Conservation (phyloP, 37 sponge, comb jelly and placozoan species). For the Agelas oroides region DNA sequence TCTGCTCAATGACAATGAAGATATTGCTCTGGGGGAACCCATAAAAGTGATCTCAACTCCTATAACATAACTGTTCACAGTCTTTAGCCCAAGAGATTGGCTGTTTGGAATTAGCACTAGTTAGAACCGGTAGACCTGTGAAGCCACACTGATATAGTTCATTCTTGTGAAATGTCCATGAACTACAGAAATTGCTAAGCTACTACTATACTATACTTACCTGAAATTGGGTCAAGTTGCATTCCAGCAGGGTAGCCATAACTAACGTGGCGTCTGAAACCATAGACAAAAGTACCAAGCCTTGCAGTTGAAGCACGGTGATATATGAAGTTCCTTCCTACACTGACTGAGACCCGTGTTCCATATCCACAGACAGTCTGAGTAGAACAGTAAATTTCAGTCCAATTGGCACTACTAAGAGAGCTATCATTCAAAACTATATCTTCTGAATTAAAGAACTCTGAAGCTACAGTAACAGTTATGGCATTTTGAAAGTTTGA, state of each 20-base stretch:
- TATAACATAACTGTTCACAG: too few relatives aligned
- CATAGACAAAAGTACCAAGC: constrained; percentile 22
- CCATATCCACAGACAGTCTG: constrained; percentile 27
- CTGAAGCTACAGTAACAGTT: constrained; percentile 15
- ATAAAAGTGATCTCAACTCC: too few relatives aligned
- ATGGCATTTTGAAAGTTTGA: constrained; percentile 9
- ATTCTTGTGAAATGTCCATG: too few relatives aligned
- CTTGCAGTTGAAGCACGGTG: constrained; percentile 30
- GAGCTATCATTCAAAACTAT: constrained; percentile 3
- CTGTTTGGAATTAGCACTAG: too few relatives aligned
- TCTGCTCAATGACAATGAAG: too few relatives aligned
- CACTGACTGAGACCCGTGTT: neutral
- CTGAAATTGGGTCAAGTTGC: constrained; percentile 37
- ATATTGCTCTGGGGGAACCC: too few relatives aligned
- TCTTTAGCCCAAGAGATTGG: too few relatives aligned
- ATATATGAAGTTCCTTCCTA: constrained; percentile 21
- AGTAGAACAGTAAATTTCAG: constrained; percentile 16
- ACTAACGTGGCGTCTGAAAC: constrained; percentile 29
- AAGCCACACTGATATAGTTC: too few relatives aligned
- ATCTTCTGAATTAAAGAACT: neutral
- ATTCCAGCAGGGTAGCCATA: constrained; percentile 55
- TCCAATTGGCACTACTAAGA: neutral
- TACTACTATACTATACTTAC: neutral
- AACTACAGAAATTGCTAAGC: too few relatives aligned
- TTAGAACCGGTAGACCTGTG: too few relatives aligned